Conservation (phyloP, 2,113 vertebrate species). For the Nanorana parkeri region DNA sequence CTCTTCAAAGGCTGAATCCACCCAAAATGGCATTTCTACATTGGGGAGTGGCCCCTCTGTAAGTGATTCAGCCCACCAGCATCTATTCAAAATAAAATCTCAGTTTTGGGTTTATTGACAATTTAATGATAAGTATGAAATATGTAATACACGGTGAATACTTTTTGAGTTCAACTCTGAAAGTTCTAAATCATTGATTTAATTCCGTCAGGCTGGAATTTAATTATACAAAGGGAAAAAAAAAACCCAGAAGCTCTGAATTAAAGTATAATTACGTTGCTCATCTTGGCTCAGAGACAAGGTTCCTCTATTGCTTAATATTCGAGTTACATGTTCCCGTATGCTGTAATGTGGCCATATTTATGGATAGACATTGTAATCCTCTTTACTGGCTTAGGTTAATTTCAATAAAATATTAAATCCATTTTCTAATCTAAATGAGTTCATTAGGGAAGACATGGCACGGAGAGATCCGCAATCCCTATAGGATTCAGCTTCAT, state of each 20-base stretch:
- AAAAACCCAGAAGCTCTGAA: conserved; percentile 68
- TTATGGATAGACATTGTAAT: conserved; percentile 84
- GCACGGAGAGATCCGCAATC: conserved; percentile 81
- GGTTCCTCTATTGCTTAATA: conserved; percentile 76
- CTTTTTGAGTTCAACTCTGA: conserved; percentile 53
- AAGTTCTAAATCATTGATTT: conserved; percentile 63
- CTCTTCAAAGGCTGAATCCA: no score
- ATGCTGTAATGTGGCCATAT: conserved; percentile 79
- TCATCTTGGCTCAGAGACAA: conserved; percentile 74
- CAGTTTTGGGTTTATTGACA: no score
- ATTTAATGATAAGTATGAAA: no score
- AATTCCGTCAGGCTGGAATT: conserved; percentile 69
- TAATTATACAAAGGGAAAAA: conserved; percentile 72
- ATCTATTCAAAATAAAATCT: no score
- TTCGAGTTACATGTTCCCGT: conserved; percentile 79
- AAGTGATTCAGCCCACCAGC: no score
- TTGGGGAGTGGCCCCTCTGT: no score
- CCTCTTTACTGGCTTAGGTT: conserved; percentile 84
- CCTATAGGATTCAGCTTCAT: conserved; percentile 82
- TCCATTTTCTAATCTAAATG: conserved; percentile 88
- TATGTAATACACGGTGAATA: neutral
- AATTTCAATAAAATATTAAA: conserved; percentile 89
- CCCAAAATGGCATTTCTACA: no score
- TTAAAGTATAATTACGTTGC: conserved; percentile 76
- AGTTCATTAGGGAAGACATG: conserved; percentile 83